Percentiles rank a stretch among this genome's conserved stretches.
These are phyloP conservation scores for Lissonota sp. DNA, from an alignment of 2,888 invertebrate species.

Conservation along the genomic window DNA sequence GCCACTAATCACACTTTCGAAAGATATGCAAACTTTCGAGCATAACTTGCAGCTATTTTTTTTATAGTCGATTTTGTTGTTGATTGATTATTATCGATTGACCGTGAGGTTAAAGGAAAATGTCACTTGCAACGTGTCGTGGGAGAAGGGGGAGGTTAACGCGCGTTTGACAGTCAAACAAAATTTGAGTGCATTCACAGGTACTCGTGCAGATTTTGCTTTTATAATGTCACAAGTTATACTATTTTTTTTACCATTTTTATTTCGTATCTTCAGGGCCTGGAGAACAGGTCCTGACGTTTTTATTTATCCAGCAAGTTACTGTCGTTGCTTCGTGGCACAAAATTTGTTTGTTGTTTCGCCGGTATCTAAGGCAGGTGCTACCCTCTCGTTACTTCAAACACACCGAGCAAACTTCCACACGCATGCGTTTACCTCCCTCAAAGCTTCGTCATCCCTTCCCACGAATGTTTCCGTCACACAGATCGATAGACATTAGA, in stretches of 20 bases:
- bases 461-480: too few relatives aligned
- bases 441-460: too few relatives aligned
- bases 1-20: not conserved
- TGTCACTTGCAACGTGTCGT: slow-evolving; percentile 14
- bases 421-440: slow-evolving; percentile 48
- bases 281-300: slow-evolving; percentile 32
- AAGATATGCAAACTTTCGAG: not conserved
- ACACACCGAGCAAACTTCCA: not conserved
- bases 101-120: not conserved
- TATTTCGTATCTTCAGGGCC: slow-evolving; percentile 43
- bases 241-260: slow-evolving; percentile 56
- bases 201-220: slow-evolving; percentile 17
- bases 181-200: slow-evolving; percentile 23
- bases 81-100: slow-evolving; percentile 3
- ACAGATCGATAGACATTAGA: too few relatives aligned
- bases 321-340: slow-evolving; percentile 48
- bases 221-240: not conserved
- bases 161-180: slow-evolving; percentile 19
- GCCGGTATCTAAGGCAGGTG: slow-evolving; percentile 76
- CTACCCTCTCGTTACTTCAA: slow-evolving; percentile 67
- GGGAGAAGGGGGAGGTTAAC: not conserved
- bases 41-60: too few relatives aligned
- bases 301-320: slow-evolving; percentile 38
- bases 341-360: slow-evolving; percentile 72
- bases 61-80: not conserved